Evolutionary conservation across 2,113 vertebrate genomes (phyloP).

Genomic region (Ammodytes dubius): DNA sequence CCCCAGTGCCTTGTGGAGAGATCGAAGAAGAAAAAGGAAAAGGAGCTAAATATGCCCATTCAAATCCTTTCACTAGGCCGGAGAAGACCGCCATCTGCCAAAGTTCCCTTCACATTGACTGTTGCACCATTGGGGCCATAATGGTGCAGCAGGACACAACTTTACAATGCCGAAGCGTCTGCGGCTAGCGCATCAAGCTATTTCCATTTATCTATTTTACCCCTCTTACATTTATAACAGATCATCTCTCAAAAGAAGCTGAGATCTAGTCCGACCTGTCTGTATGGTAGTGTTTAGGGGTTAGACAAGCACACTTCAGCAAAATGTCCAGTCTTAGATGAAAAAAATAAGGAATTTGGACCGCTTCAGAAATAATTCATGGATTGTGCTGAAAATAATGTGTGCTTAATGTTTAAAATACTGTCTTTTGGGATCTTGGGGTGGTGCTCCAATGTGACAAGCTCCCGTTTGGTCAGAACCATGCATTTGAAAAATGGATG

Average conservation of each 20-base stretch:
- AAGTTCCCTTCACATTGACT: constrained; percentile 56
- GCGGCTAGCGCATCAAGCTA: constrained; percentile 37
- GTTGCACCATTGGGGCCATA: constrained; percentile 39
- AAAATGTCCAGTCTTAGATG: constrained; percentile 33
- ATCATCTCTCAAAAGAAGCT: background rate
- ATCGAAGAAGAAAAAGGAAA: constrained; percentile 79
- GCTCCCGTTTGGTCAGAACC: constrained; percentile 62
- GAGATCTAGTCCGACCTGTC: background rate
- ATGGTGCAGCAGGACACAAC: constrained; percentile 36
- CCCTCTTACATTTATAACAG: constrained; percentile 1
- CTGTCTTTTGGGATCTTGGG: constrained; percentile 53
- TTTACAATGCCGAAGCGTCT: constrained; percentile 36
- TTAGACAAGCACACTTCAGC: constrained; percentile 13
- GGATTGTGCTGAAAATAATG: constrained; percentile 57
- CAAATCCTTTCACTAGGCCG: constrained; percentile 65
- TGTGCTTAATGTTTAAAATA: constrained; percentile 69
- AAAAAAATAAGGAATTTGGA: constrained; percentile 12
- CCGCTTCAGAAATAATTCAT: constrained; percentile 69
- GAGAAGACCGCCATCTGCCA: constrained; percentile 71
- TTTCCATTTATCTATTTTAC: constrained; percentile 5
- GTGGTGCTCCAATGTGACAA: constrained; percentile 52
- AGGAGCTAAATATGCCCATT: constrained; percentile 71
- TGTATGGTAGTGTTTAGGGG: background rate
- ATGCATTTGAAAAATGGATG: constrained; percentile 55
- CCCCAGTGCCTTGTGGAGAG: constrained; percentile 76